Evolutionary conservation across 2,797 vertebrate species (phyloP), one percentile per base, ranked within the genome.

Genomic region (Mus minutoides): DNA sequence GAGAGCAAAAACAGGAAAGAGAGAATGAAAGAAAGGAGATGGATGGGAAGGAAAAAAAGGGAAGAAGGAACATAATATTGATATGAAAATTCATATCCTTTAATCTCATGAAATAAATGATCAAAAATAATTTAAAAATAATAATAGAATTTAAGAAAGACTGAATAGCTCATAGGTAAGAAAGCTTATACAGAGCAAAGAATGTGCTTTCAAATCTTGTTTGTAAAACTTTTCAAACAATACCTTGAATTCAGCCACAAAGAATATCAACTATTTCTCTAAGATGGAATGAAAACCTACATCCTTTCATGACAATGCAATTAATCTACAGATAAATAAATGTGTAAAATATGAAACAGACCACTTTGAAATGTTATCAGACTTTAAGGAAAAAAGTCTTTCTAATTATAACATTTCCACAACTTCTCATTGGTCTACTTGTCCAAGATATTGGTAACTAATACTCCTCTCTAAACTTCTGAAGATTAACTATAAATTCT

Each of bases 241-340:
- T 73, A 56, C 14, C 3, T 5, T 80, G 4, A 2, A 76, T 69
- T 92, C 52, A 34, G 14, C 2, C 40, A 94, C 19, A 71, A 93
- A 79, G n/a, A 92, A 94, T 85, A 10, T 79, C 31, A 69, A 22
- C 43, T 37, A 90, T 88, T 79, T 73, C 2, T 31, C 62, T 60
- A 49, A 82, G 46, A 13, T 89, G 10, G 12, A 73, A 92, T 89
- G n/a, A 10, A 92, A 90, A 89, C 10, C n/a, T 87, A 10, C 11
- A 56, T 69, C 90, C n/a, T 93, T 22, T 90, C 17, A 56, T 75
- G 37, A 62, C 6, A 75, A 19, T 84, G 12, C 26, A 79, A 19
- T 76, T 90, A 90, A 76, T 92, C 52, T 94, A 75, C 12, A 90
- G 86, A 67, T 71, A 9, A 69, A 89, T 49, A 87, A 43, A 67